Conservation (phyloP, 2,113 vertebrate genomes). For the Crotalus horridus region DNA sequence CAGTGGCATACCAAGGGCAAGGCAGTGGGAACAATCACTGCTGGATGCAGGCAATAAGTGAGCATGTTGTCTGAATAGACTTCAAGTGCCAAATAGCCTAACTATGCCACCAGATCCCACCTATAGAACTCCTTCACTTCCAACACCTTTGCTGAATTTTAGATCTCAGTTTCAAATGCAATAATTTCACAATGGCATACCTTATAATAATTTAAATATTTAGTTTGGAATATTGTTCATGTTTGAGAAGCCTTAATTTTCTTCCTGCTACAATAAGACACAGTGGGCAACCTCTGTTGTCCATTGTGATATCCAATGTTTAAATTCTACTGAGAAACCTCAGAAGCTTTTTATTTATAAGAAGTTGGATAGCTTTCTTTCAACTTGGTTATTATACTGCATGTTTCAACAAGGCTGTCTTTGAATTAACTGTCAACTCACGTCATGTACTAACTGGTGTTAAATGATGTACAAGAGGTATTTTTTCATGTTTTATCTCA, state of each 20-base stretch:
- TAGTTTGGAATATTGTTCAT: background rate
- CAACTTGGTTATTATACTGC: background rate
- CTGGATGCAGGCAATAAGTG: background rate
- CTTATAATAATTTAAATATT: background rate
- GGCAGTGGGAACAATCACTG: background rate
- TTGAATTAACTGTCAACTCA: background rate
- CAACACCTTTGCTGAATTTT: background rate
- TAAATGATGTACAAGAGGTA: background rate
- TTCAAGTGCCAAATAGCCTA: background rate
- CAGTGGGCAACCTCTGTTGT: background rate
- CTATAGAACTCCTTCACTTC: background rate
- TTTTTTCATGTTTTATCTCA: background rate
- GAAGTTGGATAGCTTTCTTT: background rate
- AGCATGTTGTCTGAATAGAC: background rate
- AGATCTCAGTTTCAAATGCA: background rate
- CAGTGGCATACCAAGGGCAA: background rate
- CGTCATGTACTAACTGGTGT: background rate
- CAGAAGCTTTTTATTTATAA: background rate
- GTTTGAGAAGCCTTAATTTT: background rate
- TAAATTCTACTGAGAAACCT: background rate
- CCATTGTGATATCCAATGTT: background rate
- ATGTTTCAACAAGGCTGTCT: background rate
- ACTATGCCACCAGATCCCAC: background rate
- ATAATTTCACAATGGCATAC: background rate
- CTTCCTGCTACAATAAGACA: background rate